Evolutionary conservation across 2,888 invertebrate genomes (phyloP).

Genomic region (Caenorhabditis angaria): DNA sequence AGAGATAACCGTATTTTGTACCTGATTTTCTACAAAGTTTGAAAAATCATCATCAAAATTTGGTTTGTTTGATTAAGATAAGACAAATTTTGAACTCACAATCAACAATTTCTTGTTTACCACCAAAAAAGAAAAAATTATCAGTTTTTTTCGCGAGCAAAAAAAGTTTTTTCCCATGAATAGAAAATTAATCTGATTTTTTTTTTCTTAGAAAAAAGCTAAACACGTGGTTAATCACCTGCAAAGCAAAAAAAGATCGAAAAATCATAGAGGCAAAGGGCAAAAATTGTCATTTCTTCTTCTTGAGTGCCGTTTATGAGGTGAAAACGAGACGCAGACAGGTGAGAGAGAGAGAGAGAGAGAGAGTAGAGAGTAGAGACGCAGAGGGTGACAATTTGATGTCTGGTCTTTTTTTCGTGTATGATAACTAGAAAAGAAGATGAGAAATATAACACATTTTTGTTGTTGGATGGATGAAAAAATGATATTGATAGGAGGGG

Average conservation of each 20-base stretch:
- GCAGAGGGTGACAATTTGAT: neutral
- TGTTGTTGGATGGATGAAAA: neutral
- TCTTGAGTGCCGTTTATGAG: neutral
- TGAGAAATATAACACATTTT: too few relatives aligned
- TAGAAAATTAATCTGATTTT: too few relatives aligned
- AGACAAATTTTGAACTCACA: too few relatives aligned
- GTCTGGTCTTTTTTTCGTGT: neutral
- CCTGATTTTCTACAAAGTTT: neutral
- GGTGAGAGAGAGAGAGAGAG: neutral
- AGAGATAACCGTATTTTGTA: neutral
- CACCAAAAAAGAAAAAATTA: too few relatives aligned
- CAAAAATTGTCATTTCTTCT: neutral
- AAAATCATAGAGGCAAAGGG: neutral
- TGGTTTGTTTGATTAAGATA: too few relatives aligned
- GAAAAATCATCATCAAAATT: too few relatives aligned
- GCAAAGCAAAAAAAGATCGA: neutral
- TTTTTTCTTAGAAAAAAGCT: too few relatives aligned
- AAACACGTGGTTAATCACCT: too few relatives aligned
- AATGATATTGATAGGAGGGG: neutral
- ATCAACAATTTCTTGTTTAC: too few relatives aligned
- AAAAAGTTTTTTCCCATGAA: too few relatives aligned
- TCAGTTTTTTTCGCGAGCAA: too few relatives aligned
- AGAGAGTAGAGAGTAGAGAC: too few relatives aligned
- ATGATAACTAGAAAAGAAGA: neutral
- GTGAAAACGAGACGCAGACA: neutral